Evolutionary conservation across 1,140 invertebrate species (phyloP), one percentile per base, ranked within the genome.

Genomic region (Heliconius congener): DNA sequence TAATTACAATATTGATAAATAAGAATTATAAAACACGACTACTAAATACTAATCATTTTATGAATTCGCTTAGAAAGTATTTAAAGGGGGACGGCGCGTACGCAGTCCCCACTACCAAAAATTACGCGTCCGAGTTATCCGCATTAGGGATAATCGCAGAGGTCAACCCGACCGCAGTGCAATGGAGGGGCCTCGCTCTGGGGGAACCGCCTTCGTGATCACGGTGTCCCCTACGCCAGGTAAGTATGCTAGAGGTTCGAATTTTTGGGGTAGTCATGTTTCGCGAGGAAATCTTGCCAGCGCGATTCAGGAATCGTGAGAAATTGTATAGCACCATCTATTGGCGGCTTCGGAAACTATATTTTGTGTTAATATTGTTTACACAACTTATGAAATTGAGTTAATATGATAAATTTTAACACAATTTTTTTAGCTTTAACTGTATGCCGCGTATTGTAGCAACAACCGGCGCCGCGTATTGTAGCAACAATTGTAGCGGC

Each of bases 31-130:
- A 34, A 34, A 34, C 34, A 34, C 34, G 34, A 6, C 34, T 34
- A 34, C 34, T 2, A 2, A 30, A 1, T 30, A 30, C 30, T 23
- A 23, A 23, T 23, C 23, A 1, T 23, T 23, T 23, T 23, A 23
- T 23, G 23, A 23, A 23, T 23, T 0, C 0, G 30, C 2, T 34
- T 3, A 34, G 30, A 34, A 13, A 42, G 9, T 0, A 9, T 57
- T 57, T 11, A 9, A 19, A 66, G 76, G 85, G 84, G 85, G 85
- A 86, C 82, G 79, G 85, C 85, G 82, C 85, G 84, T 84, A 85
- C 85, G 85, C 85, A 86, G 85, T 86, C 84, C 85, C 84, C 85
- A 86, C 85, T 86, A 86, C 81, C 84, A 86, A 86, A 86, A 85
- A 86, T 85, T 85, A 85, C 85, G 83, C 83, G 83, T 85, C 82